These are phyloP conservation scores for Heliconius hermathena DNA, from an alignment of 1,140 invertebrate species.

Conservation along the genomic window DNA sequence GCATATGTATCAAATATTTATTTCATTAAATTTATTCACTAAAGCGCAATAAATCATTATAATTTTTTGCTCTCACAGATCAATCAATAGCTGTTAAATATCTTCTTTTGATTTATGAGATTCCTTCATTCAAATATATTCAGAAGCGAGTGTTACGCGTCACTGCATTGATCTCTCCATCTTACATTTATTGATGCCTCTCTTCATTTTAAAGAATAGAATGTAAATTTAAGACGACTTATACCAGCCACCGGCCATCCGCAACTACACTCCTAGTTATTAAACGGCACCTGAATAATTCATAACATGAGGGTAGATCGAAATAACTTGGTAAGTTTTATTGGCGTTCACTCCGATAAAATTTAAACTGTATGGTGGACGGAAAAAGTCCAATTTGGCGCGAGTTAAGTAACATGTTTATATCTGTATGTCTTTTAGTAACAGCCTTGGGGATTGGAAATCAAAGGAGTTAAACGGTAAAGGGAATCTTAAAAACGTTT, in stretches of 20 bases:
- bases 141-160: conserved; percentile 49
- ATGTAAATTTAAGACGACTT: conserved; percentile 45
- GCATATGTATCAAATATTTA: neutral
- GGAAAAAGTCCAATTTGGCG: conserved; percentile 56
- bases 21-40: neutral
- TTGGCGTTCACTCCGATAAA: conserved; percentile 50
- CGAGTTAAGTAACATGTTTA: conserved; percentile 49
- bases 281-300: conserved; percentile 78
- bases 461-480: conserved; percentile 64
- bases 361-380: conserved; percentile 60
- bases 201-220: conserved; percentile 40
- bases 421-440: conserved; percentile 49
- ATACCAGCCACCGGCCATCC: conserved; percentile 50
- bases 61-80: conserved; percentile 2
- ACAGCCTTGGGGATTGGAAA: conserved; percentile 58
- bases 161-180: conserved; percentile 51
- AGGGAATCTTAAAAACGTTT: conserved; percentile 55
- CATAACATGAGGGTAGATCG: conserved; percentile 73
- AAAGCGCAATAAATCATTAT: conserved; percentile 12
- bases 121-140: conserved; percentile 49
- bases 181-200: conserved; percentile 46
- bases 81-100: conserved; percentile 27
- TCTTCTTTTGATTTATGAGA: conserved; percentile 40
- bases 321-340: conserved; percentile 71
- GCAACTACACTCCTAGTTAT: conserved; percentile 73